These are phyloP conservation scores for Melanotaenia boesemani DNA, from an alignment of 2,797 vertebrate genomes.

Conservation along the genomic window DNA sequence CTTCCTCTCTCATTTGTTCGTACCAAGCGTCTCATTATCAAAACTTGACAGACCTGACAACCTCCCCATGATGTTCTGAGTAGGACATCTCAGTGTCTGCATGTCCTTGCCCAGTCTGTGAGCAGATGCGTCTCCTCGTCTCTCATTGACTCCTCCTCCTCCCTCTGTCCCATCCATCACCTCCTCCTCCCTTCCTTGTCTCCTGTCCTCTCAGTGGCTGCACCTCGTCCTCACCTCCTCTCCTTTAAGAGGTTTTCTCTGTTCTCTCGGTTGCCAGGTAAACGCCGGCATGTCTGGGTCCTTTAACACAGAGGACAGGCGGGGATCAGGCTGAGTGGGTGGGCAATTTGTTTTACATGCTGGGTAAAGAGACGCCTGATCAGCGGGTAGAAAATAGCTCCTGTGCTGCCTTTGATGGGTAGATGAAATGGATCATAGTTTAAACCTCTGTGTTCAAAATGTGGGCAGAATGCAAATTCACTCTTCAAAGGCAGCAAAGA, in stretches of 20 bases:
- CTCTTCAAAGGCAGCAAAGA: not conserved
- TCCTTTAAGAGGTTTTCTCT: constrained; percentile 85
- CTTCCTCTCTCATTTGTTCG: not conserved
- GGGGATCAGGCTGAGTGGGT: not conserved
- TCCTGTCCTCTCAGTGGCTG: constrained; percentile 78
- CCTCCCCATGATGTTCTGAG: not conserved
- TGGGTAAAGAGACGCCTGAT: constrained; percentile 5
- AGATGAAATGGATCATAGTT: not conserved
- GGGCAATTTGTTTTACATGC: not conserved
- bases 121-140: constrained; percentile 35
- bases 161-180: constrained; percentile 40
- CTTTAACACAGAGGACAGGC: constrained; percentile 65
- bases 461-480: not conserved
- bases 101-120: constrained; percentile 30
- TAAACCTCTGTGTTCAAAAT: too few species aligned
- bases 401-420: not conserved
- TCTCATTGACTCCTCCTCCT: constrained; percentile 50
- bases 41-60: not conserved
- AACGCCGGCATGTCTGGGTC: constrained; percentile 84
- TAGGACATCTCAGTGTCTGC: constrained; percentile 11
- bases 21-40: constrained; percentile 4
- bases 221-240: constrained; percentile 77
- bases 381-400: not conserved
- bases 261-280: constrained; percentile 87
- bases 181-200: constrained; percentile 30